Percentiles rank a stretch among this genome's conserved stretches.
Evolutionary conservation across 2,797 vertebrate genomes (phyloP).

Genomic region (Taenioides sp.): DNA sequence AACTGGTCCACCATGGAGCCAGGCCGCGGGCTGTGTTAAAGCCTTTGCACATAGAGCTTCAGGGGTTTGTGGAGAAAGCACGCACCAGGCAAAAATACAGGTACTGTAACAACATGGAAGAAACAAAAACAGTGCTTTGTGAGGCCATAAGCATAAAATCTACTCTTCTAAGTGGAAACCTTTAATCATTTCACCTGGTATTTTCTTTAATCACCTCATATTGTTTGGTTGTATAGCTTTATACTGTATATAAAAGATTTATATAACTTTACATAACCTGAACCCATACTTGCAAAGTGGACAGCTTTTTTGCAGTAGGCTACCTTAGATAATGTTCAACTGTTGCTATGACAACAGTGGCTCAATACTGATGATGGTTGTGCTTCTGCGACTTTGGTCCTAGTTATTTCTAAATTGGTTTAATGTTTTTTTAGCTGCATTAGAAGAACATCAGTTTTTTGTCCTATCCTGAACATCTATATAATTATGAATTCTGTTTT

Average conservation of each 20-base stretch:
- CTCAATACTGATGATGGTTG: constrained; percentile 16
- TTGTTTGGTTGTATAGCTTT: background rate
- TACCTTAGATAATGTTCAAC: constrained; percentile 12
- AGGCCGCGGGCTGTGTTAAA: constrained; percentile 73
- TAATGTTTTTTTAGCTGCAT: background rate
- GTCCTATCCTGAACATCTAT: background rate
- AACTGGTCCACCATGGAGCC: constrained; percentile 77
- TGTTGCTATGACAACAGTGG: constrained; percentile 39
- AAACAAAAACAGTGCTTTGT: background rate
- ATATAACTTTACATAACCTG: constrained; percentile 9
- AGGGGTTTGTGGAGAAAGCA: constrained; percentile 77
- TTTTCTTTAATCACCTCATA: constrained; percentile 47
- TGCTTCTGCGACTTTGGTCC: constrained; percentile 26
- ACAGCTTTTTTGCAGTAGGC: constrained; percentile 1
- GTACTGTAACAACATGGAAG: constrained; percentile 51
- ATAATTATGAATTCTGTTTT: background rate
- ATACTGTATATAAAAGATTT: background rate
- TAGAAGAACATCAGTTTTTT: background rate
- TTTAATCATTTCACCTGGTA: constrained; percentile 41
- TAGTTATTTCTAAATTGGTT: constrained; percentile 19
- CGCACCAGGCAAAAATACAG: constrained; percentile 76
- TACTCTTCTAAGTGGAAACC: constrained; percentile 5
- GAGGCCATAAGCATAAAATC: constrained; percentile 1
- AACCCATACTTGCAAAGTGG: background rate
- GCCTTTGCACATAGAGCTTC: constrained; percentile 79